These are phyloP conservation scores for Xiphias gladius DNA, from an alignment of 2,113 vertebrate species.

Conservation along the genomic window DNA sequence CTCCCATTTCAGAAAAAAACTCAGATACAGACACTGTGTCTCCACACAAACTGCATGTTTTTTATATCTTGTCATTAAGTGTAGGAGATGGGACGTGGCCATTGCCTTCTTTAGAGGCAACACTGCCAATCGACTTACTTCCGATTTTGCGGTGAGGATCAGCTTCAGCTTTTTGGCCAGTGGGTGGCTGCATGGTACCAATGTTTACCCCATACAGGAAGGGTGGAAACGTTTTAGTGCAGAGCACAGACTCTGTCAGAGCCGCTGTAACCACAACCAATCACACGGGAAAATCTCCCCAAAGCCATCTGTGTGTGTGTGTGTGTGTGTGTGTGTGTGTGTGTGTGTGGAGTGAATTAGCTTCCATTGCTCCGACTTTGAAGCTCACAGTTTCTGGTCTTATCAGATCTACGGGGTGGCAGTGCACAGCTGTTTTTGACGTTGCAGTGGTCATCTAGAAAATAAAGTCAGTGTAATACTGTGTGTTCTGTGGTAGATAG, in stretches of 20 bases:
- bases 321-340: slow-evolving; percentile 25
- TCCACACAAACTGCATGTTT: too few species aligned
- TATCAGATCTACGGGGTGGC: slow-evolving; percentile 38
- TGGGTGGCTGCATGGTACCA: slow-evolving; percentile 39
- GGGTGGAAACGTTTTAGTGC: slow-evolving; percentile 50
- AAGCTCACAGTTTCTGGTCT: slow-evolving; percentile 37
- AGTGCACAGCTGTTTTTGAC: slow-evolving; percentile 15
- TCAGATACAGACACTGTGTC: too few species aligned
- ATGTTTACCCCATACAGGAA: slow-evolving; percentile 60
- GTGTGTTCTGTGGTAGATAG: background rate
- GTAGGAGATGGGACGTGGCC: background rate
- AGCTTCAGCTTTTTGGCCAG: slow-evolving; percentile 60
- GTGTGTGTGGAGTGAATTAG: slow-evolving; percentile 21
- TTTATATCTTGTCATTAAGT: too few species aligned
- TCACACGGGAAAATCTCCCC: slow-evolving; percentile 48
- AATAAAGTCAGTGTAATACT: background rate
- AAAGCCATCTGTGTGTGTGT: slow-evolving; percentile 34
- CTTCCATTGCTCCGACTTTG: slow-evolving; percentile 48
- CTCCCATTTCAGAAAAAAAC: background rate
- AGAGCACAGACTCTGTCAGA: slow-evolving; percentile 39
- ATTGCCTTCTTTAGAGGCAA: slow-evolving; percentile 34
- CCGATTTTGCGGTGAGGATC: slow-evolving; percentile 61
- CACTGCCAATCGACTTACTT: slow-evolving; percentile 69
- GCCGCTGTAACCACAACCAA: slow-evolving; percentile 57
- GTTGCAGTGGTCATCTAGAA: background rate